These are phyloP conservation scores for Halcyon senegalensis DNA, from an alignment of 2,113 vertebrate species.

Conservation along the genomic window DNA sequence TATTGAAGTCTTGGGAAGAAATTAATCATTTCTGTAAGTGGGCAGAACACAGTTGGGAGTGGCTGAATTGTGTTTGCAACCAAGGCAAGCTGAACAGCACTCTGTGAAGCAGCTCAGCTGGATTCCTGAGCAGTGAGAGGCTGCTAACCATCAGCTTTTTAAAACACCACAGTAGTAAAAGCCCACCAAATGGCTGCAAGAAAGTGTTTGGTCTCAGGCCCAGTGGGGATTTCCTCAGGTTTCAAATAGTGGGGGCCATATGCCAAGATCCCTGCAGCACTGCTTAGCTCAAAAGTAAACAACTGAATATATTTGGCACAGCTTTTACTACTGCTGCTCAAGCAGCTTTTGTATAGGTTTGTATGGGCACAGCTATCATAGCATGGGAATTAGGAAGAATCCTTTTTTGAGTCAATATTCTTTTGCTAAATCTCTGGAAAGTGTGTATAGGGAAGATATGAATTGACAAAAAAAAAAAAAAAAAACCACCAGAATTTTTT, in stretches of 20 bases:
- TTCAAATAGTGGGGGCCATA: conserved; percentile 21
- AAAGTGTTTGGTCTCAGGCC: conserved; percentile 45
- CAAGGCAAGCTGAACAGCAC: background rate
- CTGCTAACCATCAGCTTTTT: conserved; percentile 40
- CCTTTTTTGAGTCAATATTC: background rate
- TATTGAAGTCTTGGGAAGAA: conserved; percentile 11
- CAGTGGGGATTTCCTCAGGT: conserved; percentile 54
- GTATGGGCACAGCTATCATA: background rate
- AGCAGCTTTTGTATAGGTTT: background rate
- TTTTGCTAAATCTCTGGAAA: background rate
- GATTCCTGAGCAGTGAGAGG: conserved; percentile 5
- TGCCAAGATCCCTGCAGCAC: conserved; percentile 35
- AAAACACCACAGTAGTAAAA: conserved; percentile 3
- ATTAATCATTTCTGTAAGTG: conserved; percentile 43
- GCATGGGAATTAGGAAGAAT: background rate
- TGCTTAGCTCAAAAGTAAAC: conserved; percentile 36
- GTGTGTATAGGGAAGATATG: background rate
- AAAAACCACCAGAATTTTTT: background rate
- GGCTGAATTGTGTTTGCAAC: conserved; percentile 25
- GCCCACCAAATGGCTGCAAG: conserved; percentile 34
- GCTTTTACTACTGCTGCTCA: conserved; percentile 11
- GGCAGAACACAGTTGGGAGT: conserved; percentile 49
- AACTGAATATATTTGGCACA: conserved; percentile 27
- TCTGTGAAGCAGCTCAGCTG: conserved; percentile 40
- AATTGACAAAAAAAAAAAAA: background rate